Conservation (phyloP, 2,113 vertebrate genomes). For the Xiphorhynchus elegans region DNA sequence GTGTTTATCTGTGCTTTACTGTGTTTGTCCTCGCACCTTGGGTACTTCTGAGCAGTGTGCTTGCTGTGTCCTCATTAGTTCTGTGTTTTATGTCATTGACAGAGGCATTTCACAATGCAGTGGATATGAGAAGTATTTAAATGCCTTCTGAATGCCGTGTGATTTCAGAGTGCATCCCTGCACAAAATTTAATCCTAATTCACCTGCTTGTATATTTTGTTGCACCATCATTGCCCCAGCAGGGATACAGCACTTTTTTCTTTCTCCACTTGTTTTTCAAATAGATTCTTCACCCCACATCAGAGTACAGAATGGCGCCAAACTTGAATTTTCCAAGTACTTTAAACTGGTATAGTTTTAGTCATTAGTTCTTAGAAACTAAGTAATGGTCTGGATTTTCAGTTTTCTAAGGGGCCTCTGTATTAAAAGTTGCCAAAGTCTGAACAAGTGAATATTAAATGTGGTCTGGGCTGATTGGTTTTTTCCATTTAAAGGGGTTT, state of each 20-base stretch:
- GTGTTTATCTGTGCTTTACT: rapidly evolving
- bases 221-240: neutral
- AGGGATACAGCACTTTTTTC: neutral
- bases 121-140: neutral
- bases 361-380: neutral
- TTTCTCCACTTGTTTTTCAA: neutral
- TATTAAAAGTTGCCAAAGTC: neutral
- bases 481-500: neutral
- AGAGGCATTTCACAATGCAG: neutral
- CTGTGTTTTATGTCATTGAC: neutral
- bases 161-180: neutral
- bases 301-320: neutral
- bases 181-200: neutral
- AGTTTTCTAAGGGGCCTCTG: neutral
- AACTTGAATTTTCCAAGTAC: neutral
- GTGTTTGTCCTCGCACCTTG: rapidly evolving
- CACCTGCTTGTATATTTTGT: neutral
- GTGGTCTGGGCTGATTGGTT: neutral
- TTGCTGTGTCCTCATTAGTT: rapidly evolving
- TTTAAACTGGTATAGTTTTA: neutral
- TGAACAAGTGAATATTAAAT: neutral
- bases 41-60: neutral
- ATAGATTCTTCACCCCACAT: neutral
- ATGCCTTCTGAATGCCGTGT: neutral
- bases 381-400: neutral